phyloP scores from a whole-genome alignment of 2,888 invertebrate genomes.

The Sphecodes monilicornis region DNA sequence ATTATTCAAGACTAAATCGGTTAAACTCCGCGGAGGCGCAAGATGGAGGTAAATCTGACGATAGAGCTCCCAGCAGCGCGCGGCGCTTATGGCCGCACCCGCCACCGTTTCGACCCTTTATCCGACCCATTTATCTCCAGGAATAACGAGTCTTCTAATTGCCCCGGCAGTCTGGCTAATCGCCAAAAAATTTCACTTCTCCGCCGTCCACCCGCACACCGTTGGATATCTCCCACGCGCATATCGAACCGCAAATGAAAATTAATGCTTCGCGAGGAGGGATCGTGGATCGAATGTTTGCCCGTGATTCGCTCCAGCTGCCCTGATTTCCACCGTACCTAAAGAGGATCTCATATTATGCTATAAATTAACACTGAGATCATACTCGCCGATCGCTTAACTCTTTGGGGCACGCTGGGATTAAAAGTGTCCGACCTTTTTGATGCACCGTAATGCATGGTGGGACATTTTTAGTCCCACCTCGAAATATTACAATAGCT shows the following conservation, averaged over 20 bases:
- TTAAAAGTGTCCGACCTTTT: too few relatives aligned
- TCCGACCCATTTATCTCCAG: conserved; percentile 46
- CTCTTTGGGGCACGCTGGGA: too few relatives aligned
- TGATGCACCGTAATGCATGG: too few relatives aligned
- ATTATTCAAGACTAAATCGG: conserved; percentile 71
- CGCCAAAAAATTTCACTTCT: conserved; percentile 17
- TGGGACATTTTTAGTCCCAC: too few relatives aligned
- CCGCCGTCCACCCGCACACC: not conserved
- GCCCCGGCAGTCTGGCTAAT: not conserved
- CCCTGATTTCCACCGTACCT: not conserved
- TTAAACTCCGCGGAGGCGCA: conserved; percentile 61
- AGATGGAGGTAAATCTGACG: conserved; percentile 63
- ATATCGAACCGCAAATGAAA: conserved; percentile 9
- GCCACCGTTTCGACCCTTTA: conserved; percentile 33
- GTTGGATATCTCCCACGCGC: not conserved
- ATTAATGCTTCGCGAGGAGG: not conserved
- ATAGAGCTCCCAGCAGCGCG: conserved; percentile 31
- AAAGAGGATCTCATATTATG: not conserved
- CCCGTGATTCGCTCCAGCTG: not conserved
- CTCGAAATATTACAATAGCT: too few relatives aligned
- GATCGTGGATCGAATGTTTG: conserved; percentile 7
- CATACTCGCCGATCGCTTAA: not conserved
- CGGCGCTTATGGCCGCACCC: conserved; percentile 22
- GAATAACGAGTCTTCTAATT: conserved; percentile 50
- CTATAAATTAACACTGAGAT: not conserved